phyloP scores from a whole-genome alignment of 1,140 invertebrate species.

The Piezodorus guildinii region DNA sequence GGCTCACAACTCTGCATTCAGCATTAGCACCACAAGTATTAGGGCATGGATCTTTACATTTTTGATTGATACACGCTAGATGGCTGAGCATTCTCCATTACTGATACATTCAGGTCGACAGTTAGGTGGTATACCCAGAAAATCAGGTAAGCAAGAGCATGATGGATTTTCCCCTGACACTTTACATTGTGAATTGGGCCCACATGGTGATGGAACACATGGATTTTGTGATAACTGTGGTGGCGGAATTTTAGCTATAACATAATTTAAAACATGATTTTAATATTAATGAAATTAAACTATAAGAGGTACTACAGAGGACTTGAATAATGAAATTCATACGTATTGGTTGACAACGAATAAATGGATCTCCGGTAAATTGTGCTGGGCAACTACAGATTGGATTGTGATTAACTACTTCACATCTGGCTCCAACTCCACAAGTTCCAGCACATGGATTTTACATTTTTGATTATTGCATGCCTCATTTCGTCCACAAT shows the following conservation, averaged over 20 bases:
- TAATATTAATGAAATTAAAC: background rate
- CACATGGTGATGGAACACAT: conserved; percentile 43
- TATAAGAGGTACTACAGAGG: background rate
- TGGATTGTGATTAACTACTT: conserved; percentile 44
- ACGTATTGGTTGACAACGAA: conserved; percentile 45
- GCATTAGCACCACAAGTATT: conserved; percentile 42
- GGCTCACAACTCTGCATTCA: conserved; percentile 45
- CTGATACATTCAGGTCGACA: conserved; percentile 58
- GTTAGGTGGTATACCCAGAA: conserved; percentile 51
- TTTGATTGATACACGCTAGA: conserved; percentile 47
- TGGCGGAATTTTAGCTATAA: background rate
- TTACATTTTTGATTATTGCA: conserved; percentile 60
- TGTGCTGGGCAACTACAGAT: conserved; percentile 42
- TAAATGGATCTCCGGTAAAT: conserved; percentile 47
- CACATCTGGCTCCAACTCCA: conserved; percentile 48
- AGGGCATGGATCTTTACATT: conserved; percentile 49
- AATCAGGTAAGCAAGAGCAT: conserved; percentile 42
- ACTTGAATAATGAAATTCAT: conserved; percentile 29
- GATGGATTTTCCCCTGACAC: conserved; percentile 38
- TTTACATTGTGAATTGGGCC: conserved; percentile 43
- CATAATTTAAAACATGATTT: background rate
- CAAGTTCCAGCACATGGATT: conserved; percentile 60
- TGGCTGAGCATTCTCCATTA: conserved; percentile 52
- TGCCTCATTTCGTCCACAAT: conserved; percentile 55
- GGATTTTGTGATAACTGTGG: conserved; percentile 29